phyloP scores from a whole-genome alignment of 2,797 vertebrate genomes.

The Parotocinclus haroldoi region DNA sequence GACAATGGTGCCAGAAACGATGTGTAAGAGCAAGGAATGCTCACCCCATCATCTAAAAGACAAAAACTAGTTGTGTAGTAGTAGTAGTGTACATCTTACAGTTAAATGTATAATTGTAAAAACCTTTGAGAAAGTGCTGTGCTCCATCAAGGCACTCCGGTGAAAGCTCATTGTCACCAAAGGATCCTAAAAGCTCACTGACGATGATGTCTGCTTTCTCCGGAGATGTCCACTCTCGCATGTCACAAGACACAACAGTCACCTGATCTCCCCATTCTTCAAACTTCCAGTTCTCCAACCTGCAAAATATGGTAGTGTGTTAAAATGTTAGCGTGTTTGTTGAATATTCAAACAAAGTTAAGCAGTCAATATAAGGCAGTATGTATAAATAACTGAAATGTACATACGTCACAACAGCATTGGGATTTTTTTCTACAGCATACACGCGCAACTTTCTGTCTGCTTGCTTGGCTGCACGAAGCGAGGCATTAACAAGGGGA shows the following conservation, averaged over 20 bases:
- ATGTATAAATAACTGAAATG: not conserved
- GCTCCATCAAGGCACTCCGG: constrained; percentile 92
- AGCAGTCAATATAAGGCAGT: not conserved
- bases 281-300: constrained; percentile 90
- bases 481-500: constrained; percentile 85
- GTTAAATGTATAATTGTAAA: not conserved
- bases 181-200: constrained; percentile 90
- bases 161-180: constrained; percentile 90
- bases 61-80: not conserved
- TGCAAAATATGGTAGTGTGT: constrained; percentile 56
- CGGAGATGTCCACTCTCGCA: constrained; percentile 87
- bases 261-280: constrained; percentile 96
- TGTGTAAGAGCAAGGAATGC: constrained; percentile 87
- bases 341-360: too few species aligned
- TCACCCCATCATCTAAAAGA: constrained; percentile 77
- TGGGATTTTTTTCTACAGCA: constrained; percentile 92
- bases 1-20: constrained; percentile 90
- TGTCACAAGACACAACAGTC: constrained; percentile 87
- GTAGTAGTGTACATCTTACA: not conserved
- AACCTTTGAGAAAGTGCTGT: constrained; percentile 86
- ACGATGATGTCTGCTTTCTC: constrained; percentile 91
- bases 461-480: constrained; percentile 84
- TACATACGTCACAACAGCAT: constrained; percentile 88
- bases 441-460: constrained; percentile 81
- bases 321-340: too few species aligned